Base-by-base conservation (phyloP, 2,113 vertebrate species). In the Lipophrys pholis region DNA sequence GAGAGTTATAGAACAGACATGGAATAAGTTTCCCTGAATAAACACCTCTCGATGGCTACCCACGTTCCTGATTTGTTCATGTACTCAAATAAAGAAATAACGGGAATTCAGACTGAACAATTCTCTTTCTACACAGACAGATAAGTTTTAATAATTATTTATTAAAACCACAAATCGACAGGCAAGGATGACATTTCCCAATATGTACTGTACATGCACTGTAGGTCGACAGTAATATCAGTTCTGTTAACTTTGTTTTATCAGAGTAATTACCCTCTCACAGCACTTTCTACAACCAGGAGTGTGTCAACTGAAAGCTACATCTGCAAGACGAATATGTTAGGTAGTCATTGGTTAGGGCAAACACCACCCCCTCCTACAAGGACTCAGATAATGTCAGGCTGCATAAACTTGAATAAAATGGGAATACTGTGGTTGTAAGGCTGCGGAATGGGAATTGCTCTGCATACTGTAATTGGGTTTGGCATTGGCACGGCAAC, bases 1-100 rank as follows among this genome's bases (percentile, higher is more conserved):
- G 45, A 30, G 21, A 30, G 21, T 59, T 56, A 54, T 69, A 52
- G 69, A 38, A 21, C 39, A n/a, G 6, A 59, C 11, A 58, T 45
- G 3, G 38, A 69, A 77, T 51, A 61, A 62, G 15, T 12, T 38
- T 40, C 5, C 41, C 7, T 65, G 54, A 10, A 39, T 56, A 46
- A 30, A 58, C 65, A 48, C 38, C 30, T 62, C 40, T 42, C 11
- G 64, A 45, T 43, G 1, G 6, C 14, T 6, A 3, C 9, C 11
- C 17, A 39, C 12, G 61, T 42, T 56, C 68, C 21, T 43, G 16
- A 65, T 36, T 58, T 62, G 30, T 50, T 21, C 8, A 1, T 30
- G 4, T 30, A 58, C 0, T 72, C 51, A 40, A 55, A 55, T 6
- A 35, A 30, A 4, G 21, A 30, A 30, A 30, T 30, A 30, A 30